Base-by-base conservation (phyloP, 2,888 invertebrate species). In the Hypomecis atomaria region DNA sequence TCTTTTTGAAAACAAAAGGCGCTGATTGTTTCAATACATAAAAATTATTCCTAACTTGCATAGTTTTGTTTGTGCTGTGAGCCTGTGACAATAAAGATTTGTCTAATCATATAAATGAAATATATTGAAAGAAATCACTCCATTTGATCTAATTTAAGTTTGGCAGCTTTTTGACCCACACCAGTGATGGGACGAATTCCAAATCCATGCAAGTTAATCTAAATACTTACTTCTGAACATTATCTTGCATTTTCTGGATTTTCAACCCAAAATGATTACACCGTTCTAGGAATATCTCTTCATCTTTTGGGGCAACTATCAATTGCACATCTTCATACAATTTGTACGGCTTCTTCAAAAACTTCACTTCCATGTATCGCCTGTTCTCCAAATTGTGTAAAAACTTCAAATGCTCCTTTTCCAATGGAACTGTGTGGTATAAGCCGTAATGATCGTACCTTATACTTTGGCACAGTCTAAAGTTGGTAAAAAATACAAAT, bases 291-390 rank as follows among this genome's bases (percentile, higher is more conserved):
- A 90, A 86, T 1, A 82, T 1, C 0, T 72, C 76, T 6, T 61
- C 68, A 8, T 89, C 84, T 0, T 47, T 48, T 2, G 84, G 82
- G 43, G 74, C 78, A 0, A 90, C 83, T 1, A 90, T 67, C 8
- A 89, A 71, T 44, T 89, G 87, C 0, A 86, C 79, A 45, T 82
- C 76, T 11, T 79, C 73, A 58, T 74, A 77, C 38, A 90, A 59
- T 59, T 83, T 88, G 0, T 70, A 69, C 0, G 90, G 88, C 23
- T 73, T 81, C 43, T 76, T 82, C 88, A 88, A 89, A 67, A 87
- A 90, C 0, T 78, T 61, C 5, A 87, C 64, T 44, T 90, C 78
- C 0, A 89, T 72, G 36, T 89, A 88, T 63, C 81, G 87, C 44
- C 82, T 73, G 0, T 60, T 61, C 2, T 81, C 81, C 34, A 90